These are phyloP conservation scores for Poeciliopsis infans DNA, from an alignment of 2,797 vertebrate species.

Conservation along the genomic window DNA sequence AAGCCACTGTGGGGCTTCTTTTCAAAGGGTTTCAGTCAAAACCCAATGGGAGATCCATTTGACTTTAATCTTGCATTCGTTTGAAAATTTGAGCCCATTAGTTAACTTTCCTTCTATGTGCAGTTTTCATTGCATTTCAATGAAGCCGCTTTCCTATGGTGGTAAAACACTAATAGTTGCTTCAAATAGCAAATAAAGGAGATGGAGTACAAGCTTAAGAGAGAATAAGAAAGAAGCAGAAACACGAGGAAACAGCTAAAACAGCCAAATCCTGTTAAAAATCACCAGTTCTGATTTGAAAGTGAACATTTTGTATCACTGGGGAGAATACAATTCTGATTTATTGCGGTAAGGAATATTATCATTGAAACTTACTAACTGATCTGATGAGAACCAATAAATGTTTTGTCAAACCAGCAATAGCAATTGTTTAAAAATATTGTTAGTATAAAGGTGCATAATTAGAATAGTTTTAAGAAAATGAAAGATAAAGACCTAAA, in stretches of 20 bases:
- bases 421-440: not conserved
- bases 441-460: not conserved
- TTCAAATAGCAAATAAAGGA: conserved; percentile 80
- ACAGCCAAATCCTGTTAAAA: conserved; percentile 67
- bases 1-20: conserved; percentile 83
- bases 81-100: conserved; percentile 89
- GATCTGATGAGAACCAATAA: not conserved
- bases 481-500: not conserved
- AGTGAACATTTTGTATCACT: not conserved
- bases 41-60: conserved; percentile 86
- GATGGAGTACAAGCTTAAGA: conserved; percentile 53
- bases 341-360: not conserved
- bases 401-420: not conserved
- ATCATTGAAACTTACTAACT: not conserved
- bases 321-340: not conserved
- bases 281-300: conserved; percentile 68
- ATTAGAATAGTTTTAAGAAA: not conserved
- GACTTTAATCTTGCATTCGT: conserved; percentile 88
- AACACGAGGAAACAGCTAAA: conserved; percentile 33
- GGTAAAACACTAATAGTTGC: conserved; percentile 85
- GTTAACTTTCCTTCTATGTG: conserved; percentile 84
- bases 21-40: conserved; percentile 86
- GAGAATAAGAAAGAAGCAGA: conserved; percentile 54
- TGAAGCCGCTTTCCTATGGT: conserved; percentile 84
- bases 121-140: conserved; percentile 87